A percentile compares a stretch with the other conserved stretches of the same genome.
Evolutionary conservation across 2,113 vertebrate genomes (phyloP).

Genomic region (Sorex araneus): DNA sequence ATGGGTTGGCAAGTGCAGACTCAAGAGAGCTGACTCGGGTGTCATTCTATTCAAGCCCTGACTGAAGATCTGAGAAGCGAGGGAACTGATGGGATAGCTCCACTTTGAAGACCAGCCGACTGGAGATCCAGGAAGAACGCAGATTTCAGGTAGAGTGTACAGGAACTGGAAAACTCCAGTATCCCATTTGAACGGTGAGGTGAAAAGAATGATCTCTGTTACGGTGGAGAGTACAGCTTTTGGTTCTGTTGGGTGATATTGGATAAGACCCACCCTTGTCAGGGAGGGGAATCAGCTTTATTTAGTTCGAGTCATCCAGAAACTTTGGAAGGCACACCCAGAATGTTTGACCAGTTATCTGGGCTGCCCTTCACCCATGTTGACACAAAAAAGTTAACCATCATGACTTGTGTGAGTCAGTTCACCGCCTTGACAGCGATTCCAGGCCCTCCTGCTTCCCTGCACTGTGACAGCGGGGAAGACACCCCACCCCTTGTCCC

Average conservation of each 20-base stretch:
- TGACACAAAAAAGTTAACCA: background rate
- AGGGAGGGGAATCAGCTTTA: background rate
- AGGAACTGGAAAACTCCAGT: background rate
- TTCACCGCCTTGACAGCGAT: background rate
- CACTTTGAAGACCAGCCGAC: background rate
- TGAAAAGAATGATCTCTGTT: background rate
- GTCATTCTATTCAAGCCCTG: background rate
- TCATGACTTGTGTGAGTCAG: background rate
- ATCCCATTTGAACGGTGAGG: background rate
- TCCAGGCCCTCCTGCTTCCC: background rate
- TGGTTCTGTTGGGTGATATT: background rate
- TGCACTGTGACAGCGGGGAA: background rate
- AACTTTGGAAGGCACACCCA: background rate
- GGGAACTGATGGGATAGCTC: background rate
- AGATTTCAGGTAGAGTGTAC: background rate
- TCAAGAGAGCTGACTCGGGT: background rate
- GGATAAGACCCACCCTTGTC: background rate
- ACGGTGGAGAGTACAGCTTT: background rate
- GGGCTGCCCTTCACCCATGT: background rate
- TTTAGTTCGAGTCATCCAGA: background rate
- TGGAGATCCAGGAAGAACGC: background rate
- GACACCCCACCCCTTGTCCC: background rate
- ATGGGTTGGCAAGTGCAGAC: background rate
- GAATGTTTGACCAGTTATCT: background rate
- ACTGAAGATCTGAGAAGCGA: background rate